phyloP scores from a whole-genome alignment of 2,888 invertebrate genomes.

The Diabrotica balteata region DNA sequence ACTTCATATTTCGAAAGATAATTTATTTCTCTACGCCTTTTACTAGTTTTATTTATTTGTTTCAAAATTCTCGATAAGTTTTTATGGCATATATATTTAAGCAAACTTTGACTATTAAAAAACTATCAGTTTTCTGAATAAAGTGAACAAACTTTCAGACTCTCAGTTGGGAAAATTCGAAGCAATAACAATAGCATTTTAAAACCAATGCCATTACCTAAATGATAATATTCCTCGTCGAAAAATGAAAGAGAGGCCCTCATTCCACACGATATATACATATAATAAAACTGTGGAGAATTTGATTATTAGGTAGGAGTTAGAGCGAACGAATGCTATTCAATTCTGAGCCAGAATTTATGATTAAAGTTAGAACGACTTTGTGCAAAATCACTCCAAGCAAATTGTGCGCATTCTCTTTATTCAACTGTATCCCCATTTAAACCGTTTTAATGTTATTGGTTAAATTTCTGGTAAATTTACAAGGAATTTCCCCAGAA shows the following conservation, averaged over 20 bases:
- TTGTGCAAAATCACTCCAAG: constrained; percentile 57
- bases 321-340: constrained; percentile 45
- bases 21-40: too few species aligned
- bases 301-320: constrained; percentile 45
- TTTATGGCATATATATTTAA: too few species aligned
- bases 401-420: constrained; percentile 59
- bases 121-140: too few species aligned
- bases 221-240: neutral
- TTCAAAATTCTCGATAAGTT: too few species aligned
- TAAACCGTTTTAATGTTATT: constrained; percentile 58
- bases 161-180: neutral
- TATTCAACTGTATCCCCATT: constrained; percentile 56
- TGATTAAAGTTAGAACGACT: constrained; percentile 58
- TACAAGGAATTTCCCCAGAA: constrained; percentile 49
- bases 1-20: too few species aligned
- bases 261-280: constrained; percentile 1
- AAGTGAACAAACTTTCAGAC: too few species aligned
- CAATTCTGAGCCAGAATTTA: constrained; percentile 55
- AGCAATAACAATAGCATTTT: constrained; percentile 1
- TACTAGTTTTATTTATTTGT: too few species aligned
- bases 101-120: too few species aligned
- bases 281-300: constrained; percentile 32
- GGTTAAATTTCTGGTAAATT: constrained; percentile 56
- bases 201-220: neutral
- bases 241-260: neutral